phyloP scores from a whole-genome alignment of 1,140 invertebrate species.

The Leptestheria dahalacensis region DNA sequence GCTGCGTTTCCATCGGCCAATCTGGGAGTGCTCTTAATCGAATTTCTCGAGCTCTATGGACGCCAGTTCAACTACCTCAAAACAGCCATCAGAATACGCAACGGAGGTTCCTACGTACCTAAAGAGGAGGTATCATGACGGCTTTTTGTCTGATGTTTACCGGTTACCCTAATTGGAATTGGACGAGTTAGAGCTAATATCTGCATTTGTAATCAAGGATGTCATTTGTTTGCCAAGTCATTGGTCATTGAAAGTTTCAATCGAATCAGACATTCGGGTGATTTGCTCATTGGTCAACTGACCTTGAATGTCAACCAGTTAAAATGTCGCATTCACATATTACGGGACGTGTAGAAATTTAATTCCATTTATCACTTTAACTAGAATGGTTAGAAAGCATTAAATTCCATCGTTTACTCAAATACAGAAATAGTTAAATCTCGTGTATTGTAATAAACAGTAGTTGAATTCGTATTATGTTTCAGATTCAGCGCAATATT shows the following conservation, averaged over 20 bases:
- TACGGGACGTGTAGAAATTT: not conserved
- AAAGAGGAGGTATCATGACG: slow-evolving; percentile 90
- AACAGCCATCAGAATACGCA: slow-evolving; percentile 84
- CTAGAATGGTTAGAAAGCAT: not conserved
- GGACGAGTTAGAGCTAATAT: slow-evolving; percentile 10
- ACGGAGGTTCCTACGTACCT: slow-evolving; percentile 82
- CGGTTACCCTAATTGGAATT: too few relatives aligned
- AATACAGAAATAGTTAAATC: not conserved
- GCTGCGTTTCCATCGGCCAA: slow-evolving; percentile 46
- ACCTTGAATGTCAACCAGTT: too few relatives aligned
- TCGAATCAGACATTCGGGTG: too few relatives aligned
- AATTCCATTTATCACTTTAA: not conserved
- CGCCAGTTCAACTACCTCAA: slow-evolving; percentile 91
- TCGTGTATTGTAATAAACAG: not conserved
- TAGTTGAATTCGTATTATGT: slow-evolving; percentile 16
- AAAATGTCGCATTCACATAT: too few relatives aligned
- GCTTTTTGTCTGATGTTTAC: too few relatives aligned
- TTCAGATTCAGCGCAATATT: slow-evolving; percentile 69
- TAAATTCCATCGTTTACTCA: not conserved
- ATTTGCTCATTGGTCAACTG: too few relatives aligned
- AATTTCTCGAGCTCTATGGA: slow-evolving; percentile 96
- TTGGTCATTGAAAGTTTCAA: too few relatives aligned
- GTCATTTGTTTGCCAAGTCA: too few relatives aligned
- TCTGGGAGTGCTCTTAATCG: slow-evolving; percentile 83
- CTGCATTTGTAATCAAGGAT: not conserved